These are phyloP conservation scores for Apodemia mormo DNA, from an alignment of 2,888 invertebrate genomes.

Conservation along the genomic window DNA sequence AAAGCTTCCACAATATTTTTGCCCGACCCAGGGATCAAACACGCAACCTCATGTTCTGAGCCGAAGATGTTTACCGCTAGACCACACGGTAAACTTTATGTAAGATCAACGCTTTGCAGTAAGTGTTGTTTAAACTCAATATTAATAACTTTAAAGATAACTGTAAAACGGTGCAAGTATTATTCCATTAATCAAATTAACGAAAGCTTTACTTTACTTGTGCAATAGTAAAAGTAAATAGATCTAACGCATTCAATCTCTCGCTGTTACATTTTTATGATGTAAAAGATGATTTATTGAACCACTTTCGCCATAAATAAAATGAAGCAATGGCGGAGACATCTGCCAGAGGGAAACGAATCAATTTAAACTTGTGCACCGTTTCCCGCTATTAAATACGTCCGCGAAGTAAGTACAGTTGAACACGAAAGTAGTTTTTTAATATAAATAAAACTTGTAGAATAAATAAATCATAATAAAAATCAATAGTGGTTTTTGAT, in stretches of 20 bases:
- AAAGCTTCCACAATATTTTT: too few species aligned
- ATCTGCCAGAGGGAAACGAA: constrained; percentile 62
- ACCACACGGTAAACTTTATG: too few species aligned
- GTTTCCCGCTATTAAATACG: constrained; percentile 70
- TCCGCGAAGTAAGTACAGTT: constrained; percentile 43
- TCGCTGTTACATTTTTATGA: constrained; percentile 22
- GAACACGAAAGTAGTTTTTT: constrained; percentile 5
- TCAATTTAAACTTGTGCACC: constrained; percentile 68
- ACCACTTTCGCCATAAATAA: constrained; percentile 55
- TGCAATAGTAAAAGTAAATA: constrained; percentile 8
- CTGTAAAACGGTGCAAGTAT: not conserved
- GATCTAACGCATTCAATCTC: constrained; percentile 7
- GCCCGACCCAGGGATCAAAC: too few species aligned
- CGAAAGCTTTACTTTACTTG: constrained; percentile 4
- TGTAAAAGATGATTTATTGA: constrained; percentile 28
- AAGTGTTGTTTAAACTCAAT: not conserved
- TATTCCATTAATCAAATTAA: constrained; percentile 6
- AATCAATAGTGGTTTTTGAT: too few species aligned
- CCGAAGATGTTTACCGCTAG: too few species aligned
- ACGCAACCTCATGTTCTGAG: too few species aligned
- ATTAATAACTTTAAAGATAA: not conserved
- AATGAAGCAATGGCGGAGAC: constrained; percentile 56
- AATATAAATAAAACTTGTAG: not conserved
- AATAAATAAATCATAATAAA: too few species aligned
- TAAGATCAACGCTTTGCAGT: not conserved